Conservation (phyloP, 2,797 vertebrate genomes). For the Pseudopleuronectes americanus region DNA sequence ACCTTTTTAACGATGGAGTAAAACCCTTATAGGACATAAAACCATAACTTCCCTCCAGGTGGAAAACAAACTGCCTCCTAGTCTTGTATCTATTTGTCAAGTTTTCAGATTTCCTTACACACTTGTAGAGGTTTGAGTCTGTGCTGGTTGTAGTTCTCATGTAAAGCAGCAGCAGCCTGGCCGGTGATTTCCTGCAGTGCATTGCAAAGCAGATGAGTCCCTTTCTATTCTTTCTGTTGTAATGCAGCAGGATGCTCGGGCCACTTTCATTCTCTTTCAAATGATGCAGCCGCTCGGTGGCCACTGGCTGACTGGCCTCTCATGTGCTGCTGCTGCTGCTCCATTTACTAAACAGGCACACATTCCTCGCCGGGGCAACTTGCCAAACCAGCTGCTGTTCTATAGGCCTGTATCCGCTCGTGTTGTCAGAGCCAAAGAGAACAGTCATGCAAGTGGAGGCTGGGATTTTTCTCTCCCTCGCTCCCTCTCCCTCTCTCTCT, state of each 20-base stretch:
- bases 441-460: conserved; percentile 59
- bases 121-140: no score
- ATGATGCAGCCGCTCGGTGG: conserved; percentile 61
- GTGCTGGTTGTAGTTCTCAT: background rate
- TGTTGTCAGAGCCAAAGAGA: conserved; percentile 62
- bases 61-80: no score
- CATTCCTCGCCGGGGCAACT: conserved; percentile 78
- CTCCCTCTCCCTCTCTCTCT: background rate
- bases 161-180: background rate
- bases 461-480: background rate
- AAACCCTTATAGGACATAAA: no score
- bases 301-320: conserved; percentile 55
- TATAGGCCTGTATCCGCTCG: conserved; percentile 77
- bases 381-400: conserved; percentile 82
- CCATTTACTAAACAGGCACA: conserved; percentile 76
- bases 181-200: background rate
- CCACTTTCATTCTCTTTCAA: conserved; percentile 66
- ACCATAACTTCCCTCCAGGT: no score
- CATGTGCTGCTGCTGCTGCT: conserved; percentile 64
- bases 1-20: no score
- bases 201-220: conserved; percentile 13
- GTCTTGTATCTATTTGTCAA: no score
- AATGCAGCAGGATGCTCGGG: conserved; percentile 51
- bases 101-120: no score
- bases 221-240: conserved; percentile 17